These are phyloP conservation scores for Oxycera nigricornis DNA, from an alignment of 2,888 invertebrate species.

Conservation along the genomic window DNA sequence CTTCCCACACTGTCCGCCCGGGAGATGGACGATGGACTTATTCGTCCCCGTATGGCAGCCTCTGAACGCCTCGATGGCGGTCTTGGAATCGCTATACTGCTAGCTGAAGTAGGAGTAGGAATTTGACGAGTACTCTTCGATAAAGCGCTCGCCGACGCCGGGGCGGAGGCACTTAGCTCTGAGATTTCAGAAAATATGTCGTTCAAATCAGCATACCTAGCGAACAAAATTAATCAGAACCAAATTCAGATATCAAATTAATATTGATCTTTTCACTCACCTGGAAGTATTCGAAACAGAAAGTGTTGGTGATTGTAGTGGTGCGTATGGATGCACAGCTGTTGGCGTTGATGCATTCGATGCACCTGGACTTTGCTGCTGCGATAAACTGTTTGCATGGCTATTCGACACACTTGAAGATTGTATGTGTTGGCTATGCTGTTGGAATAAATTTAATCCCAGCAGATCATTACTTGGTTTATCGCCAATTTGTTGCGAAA, in stretches of 20 bases:
- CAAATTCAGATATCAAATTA: not conserved
- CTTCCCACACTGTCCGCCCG: constrained; percentile 79
- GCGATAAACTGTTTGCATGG: constrained; percentile 53
- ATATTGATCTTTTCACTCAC: constrained; percentile 54
- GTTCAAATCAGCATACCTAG: constrained; percentile 70
- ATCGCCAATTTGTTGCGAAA: constrained; percentile 76
- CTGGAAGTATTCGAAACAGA: constrained; percentile 74
- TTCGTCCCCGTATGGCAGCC: constrained; percentile 64
- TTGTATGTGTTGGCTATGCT: constrained; percentile 60
- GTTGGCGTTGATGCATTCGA: constrained; percentile 71
- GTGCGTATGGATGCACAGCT: constrained; percentile 80
- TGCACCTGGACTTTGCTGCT: constrained; percentile 76
- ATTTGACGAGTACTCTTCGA: constrained; percentile 68
- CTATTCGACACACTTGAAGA: constrained; percentile 49
- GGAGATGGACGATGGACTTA: constrained; percentile 70
- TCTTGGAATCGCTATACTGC: constrained; percentile 84
- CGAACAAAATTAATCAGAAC: constrained; percentile 25
- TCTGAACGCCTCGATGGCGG: constrained; percentile 88
- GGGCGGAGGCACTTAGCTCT: constrained; percentile 73
- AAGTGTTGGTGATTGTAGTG: constrained; percentile 77
- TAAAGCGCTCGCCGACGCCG: constrained; percentile 64
- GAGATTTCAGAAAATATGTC: constrained; percentile 87
- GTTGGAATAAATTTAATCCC: constrained; percentile 75
- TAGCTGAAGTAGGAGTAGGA: constrained; percentile 77
- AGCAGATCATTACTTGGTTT: constrained; percentile 78